These are phyloP conservation scores for Iphiclides podalirius DNA, from an alignment of 2,888 invertebrate genomes.

Conservation along the genomic window DNA sequence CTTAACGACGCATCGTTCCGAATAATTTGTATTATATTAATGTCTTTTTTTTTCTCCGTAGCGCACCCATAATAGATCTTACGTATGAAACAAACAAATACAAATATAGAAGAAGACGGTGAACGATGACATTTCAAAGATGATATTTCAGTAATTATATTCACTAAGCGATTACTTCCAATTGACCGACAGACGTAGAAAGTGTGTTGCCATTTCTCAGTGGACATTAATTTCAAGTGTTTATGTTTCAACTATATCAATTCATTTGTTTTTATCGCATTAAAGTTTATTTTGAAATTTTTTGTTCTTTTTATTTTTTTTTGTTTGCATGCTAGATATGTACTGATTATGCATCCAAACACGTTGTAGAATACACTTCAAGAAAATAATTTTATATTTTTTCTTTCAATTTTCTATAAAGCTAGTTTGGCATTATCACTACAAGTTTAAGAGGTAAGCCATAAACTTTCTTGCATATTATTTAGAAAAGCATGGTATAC, in stretches of 20 bases:
- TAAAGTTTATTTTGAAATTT: constrained; percentile 66
- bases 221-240: constrained; percentile 53
- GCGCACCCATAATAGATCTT: constrained; percentile 73
- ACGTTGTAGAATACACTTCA: constrained; percentile 32
- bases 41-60: constrained; percentile 58
- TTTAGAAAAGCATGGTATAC: constrained; percentile 10
- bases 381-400: constrained; percentile 27
- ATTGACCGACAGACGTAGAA: constrained; percentile 51
- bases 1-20: constrained; percentile 13
- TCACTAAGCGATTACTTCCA: constrained; percentile 33
- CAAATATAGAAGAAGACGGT: constrained; percentile 69
- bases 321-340: constrained; percentile 62
- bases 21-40: constrained; percentile 35
- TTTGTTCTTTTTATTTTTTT: constrained; percentile 50
- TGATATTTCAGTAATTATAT: constrained; percentile 23
- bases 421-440: constrained; percentile 29
- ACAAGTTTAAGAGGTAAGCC: constrained; percentile 32
- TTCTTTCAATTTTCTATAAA: constrained; percentile 26
- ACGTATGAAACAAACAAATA: constrained; percentile 67
- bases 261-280: constrained; percentile 60
- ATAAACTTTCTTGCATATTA: constrained; percentile 23
- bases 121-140: constrained; percentile 32
- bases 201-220: constrained; percentile 53
- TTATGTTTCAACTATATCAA: constrained; percentile 53
- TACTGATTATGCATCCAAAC: constrained; percentile 21